A percentile compares a stretch with the other conserved stretches of the same genome.
These are phyloP conservation scores for Thunnus maccoyii DNA, from an alignment of 2,113 vertebrate species.

Conservation along the genomic window DNA sequence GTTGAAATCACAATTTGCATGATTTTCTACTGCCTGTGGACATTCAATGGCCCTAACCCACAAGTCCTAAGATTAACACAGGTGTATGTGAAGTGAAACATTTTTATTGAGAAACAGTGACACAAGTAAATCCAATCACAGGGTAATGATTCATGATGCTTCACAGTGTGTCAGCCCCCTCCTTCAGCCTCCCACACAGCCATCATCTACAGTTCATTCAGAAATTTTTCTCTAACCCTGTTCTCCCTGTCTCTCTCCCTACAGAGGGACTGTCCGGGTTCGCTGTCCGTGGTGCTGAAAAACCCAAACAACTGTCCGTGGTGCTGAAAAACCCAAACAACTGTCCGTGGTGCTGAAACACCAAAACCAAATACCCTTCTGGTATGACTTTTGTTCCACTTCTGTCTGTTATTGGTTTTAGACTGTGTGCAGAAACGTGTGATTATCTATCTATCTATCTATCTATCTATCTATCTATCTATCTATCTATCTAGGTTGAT, in stretches of 20 bases:
- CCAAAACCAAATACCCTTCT: background rate
- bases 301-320: background rate
- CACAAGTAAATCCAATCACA: conserved; percentile 27
- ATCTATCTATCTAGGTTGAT: conserved; percentile 19
- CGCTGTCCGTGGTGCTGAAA: conserved; percentile 73
- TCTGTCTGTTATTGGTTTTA: background rate
- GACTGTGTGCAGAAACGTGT: background rate
- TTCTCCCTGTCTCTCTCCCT: background rate
- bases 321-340: background rate
- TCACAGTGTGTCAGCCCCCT: conserved; percentile 26
- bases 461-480: conserved; percentile 2
- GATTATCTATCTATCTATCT: conserved; percentile 8
- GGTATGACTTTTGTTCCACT: background rate
- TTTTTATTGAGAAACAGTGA: conserved; percentile 21
- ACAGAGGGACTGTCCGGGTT: conserved; percentile 4
- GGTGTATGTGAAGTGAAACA: background rate
- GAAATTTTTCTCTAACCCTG: conserved; percentile 16
- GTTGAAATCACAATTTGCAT: background rate
- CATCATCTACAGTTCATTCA: conserved; percentile 50
- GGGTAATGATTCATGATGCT: conserved; percentile 53
- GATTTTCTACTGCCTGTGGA: no score
- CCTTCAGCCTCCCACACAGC: conserved; percentile 38
- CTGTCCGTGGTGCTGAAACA: conserved; percentile 62
- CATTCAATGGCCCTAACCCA: background rate
- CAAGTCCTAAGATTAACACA: background rate